Evolutionary conservation across 2,888 invertebrate genomes (phyloP).

Genomic region (Platycheirus albimanus): DNA sequence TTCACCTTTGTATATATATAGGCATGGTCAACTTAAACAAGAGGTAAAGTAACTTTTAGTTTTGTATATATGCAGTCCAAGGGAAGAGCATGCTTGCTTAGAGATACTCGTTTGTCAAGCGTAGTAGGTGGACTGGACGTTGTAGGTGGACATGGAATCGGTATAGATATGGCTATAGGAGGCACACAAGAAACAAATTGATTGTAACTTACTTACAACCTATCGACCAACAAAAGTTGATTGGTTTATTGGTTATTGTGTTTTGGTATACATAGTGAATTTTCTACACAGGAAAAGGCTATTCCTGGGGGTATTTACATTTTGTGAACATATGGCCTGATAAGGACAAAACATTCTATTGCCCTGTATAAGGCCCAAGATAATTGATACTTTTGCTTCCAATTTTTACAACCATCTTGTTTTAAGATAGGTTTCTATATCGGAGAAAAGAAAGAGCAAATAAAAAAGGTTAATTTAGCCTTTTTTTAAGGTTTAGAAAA

Average conservation of each 20-base stretch:
- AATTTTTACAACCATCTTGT: no score
- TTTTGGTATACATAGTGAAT: not conserved
- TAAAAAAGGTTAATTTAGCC: no score
- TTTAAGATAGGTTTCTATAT: no score
- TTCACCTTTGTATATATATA: not conserved
- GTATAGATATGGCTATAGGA: not conserved
- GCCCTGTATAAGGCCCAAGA: not conserved
- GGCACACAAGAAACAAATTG: conserved; percentile 54
- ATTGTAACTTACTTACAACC: conserved; percentile 54
- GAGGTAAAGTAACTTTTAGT: conserved; percentile 35
- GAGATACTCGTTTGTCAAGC: conserved; percentile 37
- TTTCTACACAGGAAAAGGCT: not conserved
- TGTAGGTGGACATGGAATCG: conserved; percentile 30
- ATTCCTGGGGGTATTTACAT: conserved; percentile 15
- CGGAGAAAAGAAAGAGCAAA: no score
- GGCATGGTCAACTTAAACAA: conserved; percentile 23
- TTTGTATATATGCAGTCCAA: conserved; percentile 32
- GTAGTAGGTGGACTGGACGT: conserved; percentile 33
- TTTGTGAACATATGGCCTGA: not conserved
- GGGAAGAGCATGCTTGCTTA: conserved; percentile 39
- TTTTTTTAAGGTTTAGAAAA: no score
- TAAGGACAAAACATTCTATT: not conserved
- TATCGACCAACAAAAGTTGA: conserved; percentile 56
- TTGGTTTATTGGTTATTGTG: conserved; percentile 64
- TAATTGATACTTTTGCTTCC: no score